phyloP scores from a whole-genome alignment of 2,888 invertebrate species.

The Galerucella pusilla region DNA sequence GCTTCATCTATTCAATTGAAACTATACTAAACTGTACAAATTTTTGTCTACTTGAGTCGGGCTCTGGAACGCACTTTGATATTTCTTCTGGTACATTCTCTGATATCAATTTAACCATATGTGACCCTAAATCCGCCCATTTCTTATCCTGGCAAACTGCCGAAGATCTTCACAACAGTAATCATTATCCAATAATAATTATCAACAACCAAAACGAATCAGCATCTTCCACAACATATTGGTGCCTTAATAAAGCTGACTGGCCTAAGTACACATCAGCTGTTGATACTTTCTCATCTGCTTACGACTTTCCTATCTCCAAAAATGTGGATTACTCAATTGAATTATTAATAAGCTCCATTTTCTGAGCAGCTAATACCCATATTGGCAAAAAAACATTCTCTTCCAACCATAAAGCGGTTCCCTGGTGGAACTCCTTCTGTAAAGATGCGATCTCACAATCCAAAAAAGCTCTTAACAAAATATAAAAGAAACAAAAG shows the following conservation, averaged over 20 bases:
- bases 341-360: background rate
- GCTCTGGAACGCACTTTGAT: too few species aligned
- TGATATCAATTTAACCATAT: too few species aligned
- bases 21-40: too few species aligned
- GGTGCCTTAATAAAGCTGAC: background rate
- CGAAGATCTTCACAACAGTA: background rate
- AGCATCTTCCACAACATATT: background rate
- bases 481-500: too few species aligned
- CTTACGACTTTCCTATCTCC: background rate
- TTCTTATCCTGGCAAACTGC: background rate
- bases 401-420: background rate
- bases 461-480: background rate
- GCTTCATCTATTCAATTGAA: too few species aligned
- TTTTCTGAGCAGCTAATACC: background rate
- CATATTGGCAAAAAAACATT: background rate
- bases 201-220: background rate
- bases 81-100: too few species aligned
- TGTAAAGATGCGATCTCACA: background rate
- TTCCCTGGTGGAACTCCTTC: background rate
- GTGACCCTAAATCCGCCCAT: too few species aligned
- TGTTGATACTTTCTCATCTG: background rate
- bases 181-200: background rate
- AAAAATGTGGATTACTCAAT: background rate
- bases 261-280: conserved; percentile 1
- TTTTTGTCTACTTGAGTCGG: too few species aligned